A percentile compares a stretch with the other conserved stretches of the same genome.
phyloP scores from a whole-genome alignment of 2,797 vertebrate genomes.

The Acomys russatus region DNA sequence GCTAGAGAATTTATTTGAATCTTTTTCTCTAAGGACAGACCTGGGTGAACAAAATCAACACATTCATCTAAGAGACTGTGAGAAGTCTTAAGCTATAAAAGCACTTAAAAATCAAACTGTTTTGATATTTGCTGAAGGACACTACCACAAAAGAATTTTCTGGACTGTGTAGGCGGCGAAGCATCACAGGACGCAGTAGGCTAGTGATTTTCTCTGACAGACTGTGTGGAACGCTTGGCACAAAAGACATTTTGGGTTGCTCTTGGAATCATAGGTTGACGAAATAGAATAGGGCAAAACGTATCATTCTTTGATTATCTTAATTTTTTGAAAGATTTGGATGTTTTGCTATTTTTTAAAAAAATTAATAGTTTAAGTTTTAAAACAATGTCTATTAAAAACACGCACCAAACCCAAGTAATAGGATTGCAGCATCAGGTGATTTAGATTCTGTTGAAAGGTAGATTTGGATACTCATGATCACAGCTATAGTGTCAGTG shows the following conservation, averaged over 20 bases:
- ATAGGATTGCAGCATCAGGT: neutral
- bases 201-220: slow-evolving; percentile 1
- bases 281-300: neutral
- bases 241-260: neutral
- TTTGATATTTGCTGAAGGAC: neutral
- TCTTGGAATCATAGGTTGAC: neutral
- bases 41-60: neutral
- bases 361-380: slow-evolving; percentile 2
- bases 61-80: neutral
- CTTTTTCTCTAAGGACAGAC: slow-evolving; percentile 26
- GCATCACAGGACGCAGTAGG: neutral
- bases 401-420: neutral
- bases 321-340: slow-evolving; percentile 67
- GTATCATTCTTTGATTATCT: neutral
- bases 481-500: neutral
- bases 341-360: too few species aligned
- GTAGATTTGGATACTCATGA: neutral
- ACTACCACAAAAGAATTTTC: neutral
- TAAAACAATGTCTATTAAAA: slow-evolving; percentile 18
- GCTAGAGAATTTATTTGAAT: slow-evolving; percentile 47
- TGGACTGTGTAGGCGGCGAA: neutral
- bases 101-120: slow-evolving; percentile 36
- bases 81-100: neutral
- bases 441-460: neutral
- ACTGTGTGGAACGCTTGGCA: neutral